A percentile compares a stretch with the other conserved stretches of the same genome.
Conservation (phyloP, 1,140 invertebrate genomes). For the Apolygus lucorum region DNA sequence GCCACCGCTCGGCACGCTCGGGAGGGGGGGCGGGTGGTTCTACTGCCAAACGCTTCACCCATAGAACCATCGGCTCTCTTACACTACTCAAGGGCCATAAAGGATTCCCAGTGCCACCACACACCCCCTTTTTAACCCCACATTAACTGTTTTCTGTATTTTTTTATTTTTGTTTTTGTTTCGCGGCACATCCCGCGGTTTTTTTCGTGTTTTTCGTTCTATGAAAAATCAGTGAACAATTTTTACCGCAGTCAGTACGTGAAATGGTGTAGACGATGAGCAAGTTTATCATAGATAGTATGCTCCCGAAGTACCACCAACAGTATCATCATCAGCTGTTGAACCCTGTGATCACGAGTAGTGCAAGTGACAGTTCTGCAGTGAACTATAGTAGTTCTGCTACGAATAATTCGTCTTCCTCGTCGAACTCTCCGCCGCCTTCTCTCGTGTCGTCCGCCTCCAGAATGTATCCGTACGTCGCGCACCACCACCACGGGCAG, state of each 20-base stretch:
- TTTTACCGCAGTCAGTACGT: constrained; percentile 6
- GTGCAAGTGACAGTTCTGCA: constrained; percentile 38
- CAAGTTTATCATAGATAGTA: constrained; percentile 94
- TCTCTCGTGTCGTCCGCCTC: constrained; percentile 43
- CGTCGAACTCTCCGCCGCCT: constrained; percentile 46
- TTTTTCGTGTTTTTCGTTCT: constrained; percentile 9
- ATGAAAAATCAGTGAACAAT: neutral
- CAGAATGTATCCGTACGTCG: constrained; percentile 57
- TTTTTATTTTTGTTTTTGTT: constrained; percentile 5
- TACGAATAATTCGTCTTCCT: constrained; percentile 40
- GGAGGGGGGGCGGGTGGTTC: constrained; percentile 5
- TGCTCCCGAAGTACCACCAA: constrained; percentile 87
- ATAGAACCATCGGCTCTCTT: constrained; percentile 23
- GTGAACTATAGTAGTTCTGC: constrained; percentile 43
- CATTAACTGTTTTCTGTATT: constrained; percentile 21
- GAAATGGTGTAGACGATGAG: constrained; percentile 38
- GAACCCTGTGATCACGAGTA: constrained; percentile 42
- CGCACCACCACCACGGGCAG: constrained; percentile 60
- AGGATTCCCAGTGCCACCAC: constrained; percentile 25
- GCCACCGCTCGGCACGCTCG: neutral
- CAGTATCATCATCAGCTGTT: constrained; percentile 59
- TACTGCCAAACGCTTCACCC: constrained; percentile 15
- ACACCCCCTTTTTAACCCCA: constrained; percentile 20
- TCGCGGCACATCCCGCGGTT: constrained; percentile 10
- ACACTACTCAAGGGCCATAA: constrained; percentile 25